Base-by-base conservation (phyloP, 2,888 invertebrate species). In the Colletes collaris region DNA sequence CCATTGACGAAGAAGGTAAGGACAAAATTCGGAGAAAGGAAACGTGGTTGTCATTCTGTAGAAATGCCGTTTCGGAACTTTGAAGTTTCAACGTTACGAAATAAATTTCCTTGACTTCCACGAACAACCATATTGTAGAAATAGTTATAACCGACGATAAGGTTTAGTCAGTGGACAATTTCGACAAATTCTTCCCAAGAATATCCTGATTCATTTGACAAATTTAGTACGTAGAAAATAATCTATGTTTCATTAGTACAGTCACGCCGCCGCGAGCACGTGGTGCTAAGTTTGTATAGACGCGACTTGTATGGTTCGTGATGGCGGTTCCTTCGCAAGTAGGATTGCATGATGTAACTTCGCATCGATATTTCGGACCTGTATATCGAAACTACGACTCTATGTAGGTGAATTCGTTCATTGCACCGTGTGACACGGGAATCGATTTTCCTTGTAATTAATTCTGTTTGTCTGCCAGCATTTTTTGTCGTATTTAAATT, bases 271-370 rank as follows among this genome's bases (percentile, higher is more conserved):
- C n/a, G 46, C 58, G 66, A 85, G 71, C 85, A 85, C 85, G 85
- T 85, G 85, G 77, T 76, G 76, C 66, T 66, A 69, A 73, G 69
- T 66, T 68, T 65, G 67, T 55, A 52, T 72, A 37, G 52, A 40
- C 87, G 79, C 72, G 84, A 87, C 87, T 86, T 87, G 81, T 87
- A 86, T 86, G 82, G 85, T 60, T 65, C 79, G 75, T 60, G 58
- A 81, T 75, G 65, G 77, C 56, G 66, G 52, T 64, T 71, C 69
- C 75, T 75, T 66, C 69, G 70, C 53, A 55, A n/a, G 63, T 79
- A 64, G 49, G 60, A 70, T 68, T 56, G 83, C 58, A 83, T 87
- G 87, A 87, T 86, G 86, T 83, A 87, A 85, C 83, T 53, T 59
- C 52, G 16, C 56, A 49, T 62, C 63, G 77, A 84, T 82, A 74